Conservation (phyloP, 1,140 invertebrate species). For the Pachypeltis micranthus region DNA sequence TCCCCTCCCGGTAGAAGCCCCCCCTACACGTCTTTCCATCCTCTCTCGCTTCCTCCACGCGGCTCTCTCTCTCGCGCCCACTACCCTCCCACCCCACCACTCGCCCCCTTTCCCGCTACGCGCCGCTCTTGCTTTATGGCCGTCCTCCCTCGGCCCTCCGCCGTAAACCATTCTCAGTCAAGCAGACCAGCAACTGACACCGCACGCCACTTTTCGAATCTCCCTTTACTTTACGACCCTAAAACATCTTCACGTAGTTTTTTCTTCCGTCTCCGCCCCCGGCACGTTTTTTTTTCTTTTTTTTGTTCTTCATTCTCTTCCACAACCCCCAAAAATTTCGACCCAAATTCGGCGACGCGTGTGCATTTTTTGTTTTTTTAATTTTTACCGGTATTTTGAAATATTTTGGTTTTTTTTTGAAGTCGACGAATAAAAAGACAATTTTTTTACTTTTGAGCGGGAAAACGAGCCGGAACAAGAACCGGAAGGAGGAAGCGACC, state of each 20-base stretch:
- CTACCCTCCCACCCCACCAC: neutral
- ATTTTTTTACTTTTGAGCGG: too few species aligned
- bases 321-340: neutral
- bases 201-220: neutral
- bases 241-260: neutral
- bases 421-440: too few species aligned
- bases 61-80: neutral
- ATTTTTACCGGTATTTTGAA: too few species aligned
- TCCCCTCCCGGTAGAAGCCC: neutral
- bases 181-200: constrained; percentile 9
- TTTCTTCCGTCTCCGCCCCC: neutral
- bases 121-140: constrained; percentile 9
- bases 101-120: neutral
- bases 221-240: neutral
- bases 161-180: constrained; percentile 9
- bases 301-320: neutral
- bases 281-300: neutral
- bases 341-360: too few species aligned
- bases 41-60: neutral
- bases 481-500: too few species aligned
- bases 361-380: too few species aligned
- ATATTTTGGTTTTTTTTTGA: too few species aligned
- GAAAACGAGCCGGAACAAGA: too few species aligned
- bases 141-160: constrained; percentile 3
- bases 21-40: too few species aligned